Percentiles rank a stretch among this genome's conserved stretches.
phyloP scores from a whole-genome alignment of 2,888 invertebrate species.

The Plebejus anna region DNA sequence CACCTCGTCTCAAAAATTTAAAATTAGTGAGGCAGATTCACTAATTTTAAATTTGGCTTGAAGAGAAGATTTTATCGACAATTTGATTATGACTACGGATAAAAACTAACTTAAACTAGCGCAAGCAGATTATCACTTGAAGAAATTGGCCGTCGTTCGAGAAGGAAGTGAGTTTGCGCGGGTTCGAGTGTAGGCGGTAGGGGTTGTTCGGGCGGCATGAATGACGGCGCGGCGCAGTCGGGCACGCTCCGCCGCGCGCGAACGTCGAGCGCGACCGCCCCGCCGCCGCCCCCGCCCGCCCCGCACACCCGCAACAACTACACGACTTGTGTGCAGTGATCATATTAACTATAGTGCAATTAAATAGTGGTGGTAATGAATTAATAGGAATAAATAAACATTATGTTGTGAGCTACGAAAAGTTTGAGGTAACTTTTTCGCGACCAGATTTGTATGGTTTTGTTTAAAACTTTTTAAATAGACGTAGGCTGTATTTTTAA shows the following conservation, averaged over 20 bases:
- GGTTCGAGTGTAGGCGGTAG: conserved; percentile 54
- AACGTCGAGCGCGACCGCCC: conserved; percentile 52
- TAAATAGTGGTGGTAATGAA: neutral
- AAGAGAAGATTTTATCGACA: neutral
- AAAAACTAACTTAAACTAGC: neutral
- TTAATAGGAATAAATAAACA: neutral
- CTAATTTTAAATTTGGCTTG: too few relatives aligned
- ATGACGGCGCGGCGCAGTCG: conserved; percentile 75
- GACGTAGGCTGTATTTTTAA: neutral
- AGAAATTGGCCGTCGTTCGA: neutral
- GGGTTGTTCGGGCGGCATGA: conserved; percentile 52
- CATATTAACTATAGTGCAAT: neutral
- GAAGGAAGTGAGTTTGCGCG: conserved; percentile 42
- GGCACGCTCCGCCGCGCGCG: conserved; percentile 72
- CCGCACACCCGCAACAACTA: conserved; percentile 61
- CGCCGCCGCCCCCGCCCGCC: neutral
- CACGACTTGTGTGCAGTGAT: conserved; percentile 35
- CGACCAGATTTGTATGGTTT: neutral
- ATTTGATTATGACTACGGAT: neutral
- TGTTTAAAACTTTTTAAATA: neutral
- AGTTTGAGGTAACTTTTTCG: neutral
- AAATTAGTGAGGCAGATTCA: too few relatives aligned
- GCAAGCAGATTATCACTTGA: too few relatives aligned
- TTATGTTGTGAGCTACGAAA: conserved; percentile 9
- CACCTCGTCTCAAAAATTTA: too few relatives aligned